Conservation (phyloP, 2,888 invertebrate genomes). For the Callinectes sapidus region DNA sequence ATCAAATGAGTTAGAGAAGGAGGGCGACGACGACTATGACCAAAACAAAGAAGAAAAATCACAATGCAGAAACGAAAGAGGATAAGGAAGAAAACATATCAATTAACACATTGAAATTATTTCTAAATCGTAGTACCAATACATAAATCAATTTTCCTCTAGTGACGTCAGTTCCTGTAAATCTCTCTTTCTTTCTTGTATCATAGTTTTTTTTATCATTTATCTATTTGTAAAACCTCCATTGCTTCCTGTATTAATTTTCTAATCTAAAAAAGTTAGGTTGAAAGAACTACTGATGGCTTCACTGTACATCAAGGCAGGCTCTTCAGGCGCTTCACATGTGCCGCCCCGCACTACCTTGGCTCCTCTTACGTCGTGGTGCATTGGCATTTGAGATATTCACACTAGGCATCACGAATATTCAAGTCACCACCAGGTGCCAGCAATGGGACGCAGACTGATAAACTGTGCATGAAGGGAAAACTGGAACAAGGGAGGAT, state of each 20-base stretch:
- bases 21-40: background rate
- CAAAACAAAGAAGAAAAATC: background rate
- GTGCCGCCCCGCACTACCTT: background rate
- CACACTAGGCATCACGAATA: background rate
- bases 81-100: background rate
- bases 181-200: background rate
- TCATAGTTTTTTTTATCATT: background rate
- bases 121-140: background rate
- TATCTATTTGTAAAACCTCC: background rate
- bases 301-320: background rate
- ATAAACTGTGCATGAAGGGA: background rate
- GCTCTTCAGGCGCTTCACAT: background rate
- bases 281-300: background rate
- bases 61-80: background rate
- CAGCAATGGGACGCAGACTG: background rate
- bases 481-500: background rate
- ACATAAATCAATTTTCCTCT: background rate
- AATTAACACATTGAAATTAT: background rate
- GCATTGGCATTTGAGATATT: background rate
- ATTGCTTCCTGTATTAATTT: background rate
- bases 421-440: background rate
- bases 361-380: background rate
- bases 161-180: background rate
- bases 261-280: background rate
- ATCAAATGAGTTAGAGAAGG: background rate